Evolutionary conservation across 2,888 invertebrate genomes (phyloP), one percentile per base, ranked within the genome.

Genomic region (Drosophila fulvimacula): DNA sequence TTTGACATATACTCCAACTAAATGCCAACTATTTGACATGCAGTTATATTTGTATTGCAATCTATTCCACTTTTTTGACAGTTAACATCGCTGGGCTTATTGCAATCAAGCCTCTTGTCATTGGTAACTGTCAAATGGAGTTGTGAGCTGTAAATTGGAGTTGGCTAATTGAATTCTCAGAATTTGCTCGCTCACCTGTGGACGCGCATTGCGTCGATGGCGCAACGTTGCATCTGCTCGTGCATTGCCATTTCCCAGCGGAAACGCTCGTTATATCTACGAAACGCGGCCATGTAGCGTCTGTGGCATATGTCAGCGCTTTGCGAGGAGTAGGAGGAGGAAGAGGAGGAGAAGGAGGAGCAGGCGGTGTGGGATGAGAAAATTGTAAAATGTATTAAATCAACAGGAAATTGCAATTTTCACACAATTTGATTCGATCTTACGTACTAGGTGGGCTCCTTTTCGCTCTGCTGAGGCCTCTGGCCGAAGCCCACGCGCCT

Each of bases 221-320:
- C 92, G 70, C 88, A 91, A n/a, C 91, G 91, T 70, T 93, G 92
- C 92, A 92, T 92, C 67, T 91, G 87, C 76, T 92, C 92, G 70
- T 91, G 91, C 76, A 89, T 90, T 79, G 90, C 84, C 79, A 93
- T 90, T 91, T 93, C 93, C 79, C 91, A 86, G 70, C 90, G 89
- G 89, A 93, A 92, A 81, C 91, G 91, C 69, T 89, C 87, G 82
- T 92, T 92, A 81, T 92, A 92, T 72, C 90, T 88, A 64, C 88
- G 89, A 79, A 92, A 90, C 63, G 92, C 81, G 70, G 90, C 87
- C 77, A 81, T 79, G 71, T 92, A 92, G 69, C 92, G 92, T 81
- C 88, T 82, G 68, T 81, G 90, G 90, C 92, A 92, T 81, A 90
- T 82, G 67, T 82, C 85, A 64, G 91, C 82, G 72, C 92, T 92